Evolutionary conservation across 2,888 invertebrate genomes (phyloP), one percentile per base, ranked within the genome.

Genomic region (Crioceris asparagi): DNA sequence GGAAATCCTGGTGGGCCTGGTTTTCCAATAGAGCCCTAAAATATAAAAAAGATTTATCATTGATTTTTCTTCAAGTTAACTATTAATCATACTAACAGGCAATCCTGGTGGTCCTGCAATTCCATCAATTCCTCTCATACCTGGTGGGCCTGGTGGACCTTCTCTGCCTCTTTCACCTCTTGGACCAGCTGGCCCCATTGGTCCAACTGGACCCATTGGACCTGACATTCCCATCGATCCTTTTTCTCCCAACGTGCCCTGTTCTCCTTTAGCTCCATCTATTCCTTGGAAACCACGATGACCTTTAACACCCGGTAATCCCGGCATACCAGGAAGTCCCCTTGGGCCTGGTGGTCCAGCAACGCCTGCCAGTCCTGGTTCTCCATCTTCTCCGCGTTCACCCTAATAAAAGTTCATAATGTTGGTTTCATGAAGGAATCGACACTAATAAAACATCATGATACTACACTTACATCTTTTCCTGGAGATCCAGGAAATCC

Each of bases 161-260:
- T 88, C 87, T 23, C 87, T 70, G 1, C 88, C 88, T 55, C 87
- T 70, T 66, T 88, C 88, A 4, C 90, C 88, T 46, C 87, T 70
- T 4, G 82, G 72, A 21, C 90, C 88, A 11, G 77, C 70, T 15
- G 82, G 79, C 17, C 88, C 88, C 55, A 75, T 62, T 16, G 77
- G 75, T 4, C 88, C 84, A n/a, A 71, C 54, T 0, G 73, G 73
- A 8, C 85, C 88, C 62, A 78, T 72, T n/a, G 71, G 71, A 25
- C 84, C 83, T 1, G 71, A 63, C 38, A 68, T 59, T 8, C 27
- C 27, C 16, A 68, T 64, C 0, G 74, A 64, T 3, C 85, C 87
- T 55, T 86, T 87, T 49, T 86, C 85, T 17, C 88, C 88, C 3
- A 67, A 38, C 2, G 68, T 56, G 1, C 88, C 88, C 57, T 77